Evolutionary conservation across 1,140 invertebrate genomes (phyloP), one percentile per base, ranked within the genome.

Genomic region (Microvelia longipes): DNA sequence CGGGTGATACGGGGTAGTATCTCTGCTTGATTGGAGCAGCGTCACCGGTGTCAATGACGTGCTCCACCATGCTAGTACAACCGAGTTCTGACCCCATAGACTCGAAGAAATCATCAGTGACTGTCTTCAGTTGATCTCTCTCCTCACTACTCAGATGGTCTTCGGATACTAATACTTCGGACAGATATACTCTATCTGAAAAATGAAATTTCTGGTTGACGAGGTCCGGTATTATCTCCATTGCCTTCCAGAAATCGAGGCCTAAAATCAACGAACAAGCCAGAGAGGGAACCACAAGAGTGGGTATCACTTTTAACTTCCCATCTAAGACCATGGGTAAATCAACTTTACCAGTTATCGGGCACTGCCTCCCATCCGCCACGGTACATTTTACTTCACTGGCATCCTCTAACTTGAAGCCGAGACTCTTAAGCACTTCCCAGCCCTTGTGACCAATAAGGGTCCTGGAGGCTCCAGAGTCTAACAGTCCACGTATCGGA

Each of bases 1-100:
- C 29, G 0, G 69, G 69, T n/a, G 66, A 65, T 11, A 60, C 27
- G 13, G 69, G 70, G 28, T 74, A 71, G 25, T 72, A 69, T 24
- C 72, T 62, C 29, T 74, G 72, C 50, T 71, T 71, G 35, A 69
- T 67, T 1, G 69, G 72, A 50, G 35, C 35, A 50, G 35, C 35
- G 35, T 50, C 35, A 19, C 35, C 35, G 35, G 35, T 50, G 19
- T 50, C 35, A 19, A 50, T 50, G 35, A 50, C 35, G 35, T 50
- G 35, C 35, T 50, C 35, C 35, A 50, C 35, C 35, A 50, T 11
- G 19, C 19, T 19, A 50, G 35, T 50, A 19, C 35, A 50, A 50
- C 35, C 35, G 5, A 50, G 5, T 19, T 50, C 35, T 11, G 35
- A 11, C 19, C 35, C 35, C 35, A 50, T 50, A 5, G 5, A 19